Percentiles rank a stretch among this genome's conserved stretches.
Conservation (phyloP, 37 sponge, comb jelly and placozoan species). For the Ephydatia muelleri region DNA sequence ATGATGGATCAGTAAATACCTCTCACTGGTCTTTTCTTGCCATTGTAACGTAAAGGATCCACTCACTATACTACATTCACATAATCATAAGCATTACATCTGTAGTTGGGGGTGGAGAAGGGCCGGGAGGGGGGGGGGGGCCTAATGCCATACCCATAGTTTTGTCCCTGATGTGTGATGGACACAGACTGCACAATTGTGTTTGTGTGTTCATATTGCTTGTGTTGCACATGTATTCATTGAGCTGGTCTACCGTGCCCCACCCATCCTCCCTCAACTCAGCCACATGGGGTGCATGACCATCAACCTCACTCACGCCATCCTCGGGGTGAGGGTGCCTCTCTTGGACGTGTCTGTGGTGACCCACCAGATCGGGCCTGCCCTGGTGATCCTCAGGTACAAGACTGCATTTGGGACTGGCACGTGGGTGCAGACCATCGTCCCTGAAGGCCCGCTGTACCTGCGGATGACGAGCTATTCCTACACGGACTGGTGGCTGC, state of each 20-base stretch:
- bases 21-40: too few species aligned
- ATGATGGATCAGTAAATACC: too few species aligned
- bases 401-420: conserved; percentile 31
- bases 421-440: conserved; percentile 36
- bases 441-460: conserved; percentile 57
- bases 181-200: too few species aligned
- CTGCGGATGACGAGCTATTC: conserved; percentile 44
- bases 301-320: conserved; percentile 1
- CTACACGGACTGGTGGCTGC: conserved; percentile 39
- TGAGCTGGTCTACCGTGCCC: neutral
- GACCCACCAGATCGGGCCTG: conserved; percentile 53
- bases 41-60: too few species aligned
- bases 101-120: too few species aligned
- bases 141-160: too few species aligned
- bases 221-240: neutral
- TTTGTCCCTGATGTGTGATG: too few species aligned
- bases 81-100: too few species aligned
- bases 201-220: neutral
- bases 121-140: too few species aligned
- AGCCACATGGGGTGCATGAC: conserved; percentile 28
- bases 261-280: neutral
- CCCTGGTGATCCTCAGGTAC: conserved; percentile 39
- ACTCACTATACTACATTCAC: too few species aligned
- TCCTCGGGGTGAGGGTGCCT: conserved; percentile 12
- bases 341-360: neutral